Conservation (phyloP, 1,140 invertebrate genomes). For the Adoxophyes honmai region DNA sequence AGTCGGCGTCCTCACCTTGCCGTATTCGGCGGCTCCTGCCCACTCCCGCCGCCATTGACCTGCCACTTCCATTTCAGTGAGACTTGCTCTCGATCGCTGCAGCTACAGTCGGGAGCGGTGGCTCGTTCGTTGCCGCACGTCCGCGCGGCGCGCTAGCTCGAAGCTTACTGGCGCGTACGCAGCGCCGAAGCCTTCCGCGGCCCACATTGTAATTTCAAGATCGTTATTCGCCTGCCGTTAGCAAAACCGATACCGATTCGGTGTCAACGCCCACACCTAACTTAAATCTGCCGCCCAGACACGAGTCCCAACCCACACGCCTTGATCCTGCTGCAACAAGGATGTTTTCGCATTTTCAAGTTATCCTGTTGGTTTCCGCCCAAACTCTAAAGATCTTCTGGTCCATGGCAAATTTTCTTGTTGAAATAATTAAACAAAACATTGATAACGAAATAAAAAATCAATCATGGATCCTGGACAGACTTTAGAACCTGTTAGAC, state of each 20-base stretch:
- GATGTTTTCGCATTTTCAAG: background rate
- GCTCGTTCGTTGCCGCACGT: conserved; percentile 49
- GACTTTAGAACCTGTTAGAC: too few species aligned
- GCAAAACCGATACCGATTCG: conserved; percentile 59
- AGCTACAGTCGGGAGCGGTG: conserved; percentile 60
- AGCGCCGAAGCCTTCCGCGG: conserved; percentile 31
- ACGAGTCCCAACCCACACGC: conserved; percentile 47
- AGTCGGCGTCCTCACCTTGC: conserved; percentile 53
- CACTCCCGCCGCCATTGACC: conserved; percentile 70
- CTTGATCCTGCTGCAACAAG: conserved; percentile 25
- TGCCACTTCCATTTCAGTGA: conserved; percentile 62
- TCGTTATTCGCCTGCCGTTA: conserved; percentile 59
- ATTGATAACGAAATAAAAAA: too few species aligned
- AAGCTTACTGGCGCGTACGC: conserved; percentile 50
- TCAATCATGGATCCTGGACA: too few species aligned
- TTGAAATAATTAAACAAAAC: too few species aligned
- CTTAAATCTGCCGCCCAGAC: conserved; percentile 49
- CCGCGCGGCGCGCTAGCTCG: conserved; percentile 45
- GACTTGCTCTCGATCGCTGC: conserved; percentile 54
- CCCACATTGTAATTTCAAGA: conserved; percentile 50
- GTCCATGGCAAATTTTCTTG: too few species aligned
- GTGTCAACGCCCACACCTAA: conserved; percentile 63
- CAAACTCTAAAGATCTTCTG: too few species aligned
- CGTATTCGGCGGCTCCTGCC: conserved; percentile 71
- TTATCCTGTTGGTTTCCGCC: too few species aligned